Base-by-base conservation (phyloP, 2,797 vertebrate genomes). In the Danio albolineatus region DNA sequence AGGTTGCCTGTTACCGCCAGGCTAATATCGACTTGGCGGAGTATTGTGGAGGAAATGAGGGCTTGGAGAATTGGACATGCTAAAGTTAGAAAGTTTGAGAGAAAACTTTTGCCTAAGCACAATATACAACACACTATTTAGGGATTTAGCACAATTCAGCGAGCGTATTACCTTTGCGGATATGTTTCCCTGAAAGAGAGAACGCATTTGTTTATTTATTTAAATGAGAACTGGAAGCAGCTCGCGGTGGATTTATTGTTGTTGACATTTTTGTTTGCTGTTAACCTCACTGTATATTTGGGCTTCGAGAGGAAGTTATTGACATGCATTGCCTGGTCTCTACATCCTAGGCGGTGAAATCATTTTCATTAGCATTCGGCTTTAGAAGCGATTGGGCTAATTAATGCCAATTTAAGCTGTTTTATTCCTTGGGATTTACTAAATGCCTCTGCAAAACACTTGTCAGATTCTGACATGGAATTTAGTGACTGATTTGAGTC, bases 361-460 rank as follows among this genome's bases (percentile, higher is more conserved):
- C 59, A 89, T 83, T 77, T 83, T 54, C 82, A 87, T 91, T 89
- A 89, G 86, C 81, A 90, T 85, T 85, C 86, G 88, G 83, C 80
- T 57, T 80, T 13, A 19, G 85, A 88, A 87, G 83, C 70, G 86
- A 89, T 89, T 89, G 84, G 85, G 80, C 84, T 90, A 85, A 89
- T 89, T 88, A 88, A 87, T 89, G 89, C 73, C 73, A 71, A 21
- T 65, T 75, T 80, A 86, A 88, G 86, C 82, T 76, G 28, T 82
- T 87, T 87, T 78, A 83, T 85, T 83, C 73, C 78, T 86, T 54
- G 78, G 65, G 64, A 79, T 78, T 75, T 82, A 80, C 76, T 62
- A 73, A 84, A 86, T 88, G 76, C 38, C 74, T 79, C 21, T 79
- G 77, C 62, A 81, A 62, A 72, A 76, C 39, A 85, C 41, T 74